Evolutionary conservation across 2,888 invertebrate species (phyloP), one percentile per base, ranked within the genome.

Genomic region (Dorcus hopei): DNA sequence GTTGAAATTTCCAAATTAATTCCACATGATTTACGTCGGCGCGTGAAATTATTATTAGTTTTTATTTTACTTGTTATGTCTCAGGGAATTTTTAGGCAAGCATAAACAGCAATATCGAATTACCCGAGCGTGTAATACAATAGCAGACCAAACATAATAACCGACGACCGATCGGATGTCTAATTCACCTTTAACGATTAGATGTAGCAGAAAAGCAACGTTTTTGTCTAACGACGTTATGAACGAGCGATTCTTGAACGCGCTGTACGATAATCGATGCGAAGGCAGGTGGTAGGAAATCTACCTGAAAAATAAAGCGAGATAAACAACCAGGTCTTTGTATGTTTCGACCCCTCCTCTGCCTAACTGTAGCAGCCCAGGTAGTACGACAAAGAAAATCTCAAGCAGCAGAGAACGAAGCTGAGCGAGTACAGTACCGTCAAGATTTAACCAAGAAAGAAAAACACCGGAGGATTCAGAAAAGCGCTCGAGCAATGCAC

Each of bases 261-360:
- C 60, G 62, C 60, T 62, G 64, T 64, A 64, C 64, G 54, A 57
- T 64, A 64, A 64, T 64, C 60, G 54, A 61, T 55, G 60, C 57
- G 62, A 59, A 62, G 64, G 67, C 67, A 67, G 67, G 67, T 67
- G 65, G 64, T 65, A 62, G 59, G 63, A 62, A 61, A 63, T 65
- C 64, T 67, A 65, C 65, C 65, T 65, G 65, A 61, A 58, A 57
- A 57, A 60, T 62, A 63, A 64, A 57, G 57, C 56, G 63, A 63
- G 54, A 55, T 51, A 61, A 63, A 62, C 59, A 61, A 59, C 61
- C 58, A 61, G 60, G 58, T 60, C 65, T 64, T 65, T 65, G 65
- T 65, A 54, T 57, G 49, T 51, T 51, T 53, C 55, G 67, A 62
- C 62, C 65, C 64, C 64, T 64, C 52, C 49, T 55, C 59, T 62